Percentiles rank a stretch among this genome's conserved stretches.
These are phyloP conservation scores for Limnephilus auricula DNA, from an alignment of 2,888 invertebrate species.

Conservation along the genomic window DNA sequence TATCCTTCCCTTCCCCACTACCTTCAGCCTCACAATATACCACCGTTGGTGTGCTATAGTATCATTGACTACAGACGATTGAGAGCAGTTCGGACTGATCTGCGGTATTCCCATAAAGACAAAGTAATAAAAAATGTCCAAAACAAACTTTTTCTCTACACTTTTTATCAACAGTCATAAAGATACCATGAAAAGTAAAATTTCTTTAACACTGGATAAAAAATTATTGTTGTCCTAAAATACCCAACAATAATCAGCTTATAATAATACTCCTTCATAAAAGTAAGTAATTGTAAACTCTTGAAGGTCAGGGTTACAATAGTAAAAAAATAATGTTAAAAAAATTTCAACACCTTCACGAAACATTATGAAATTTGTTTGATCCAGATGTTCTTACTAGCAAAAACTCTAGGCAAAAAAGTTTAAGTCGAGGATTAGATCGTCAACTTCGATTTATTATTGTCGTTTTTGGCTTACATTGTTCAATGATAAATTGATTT, in stretches of 20 bases:
- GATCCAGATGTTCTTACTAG: not conserved
- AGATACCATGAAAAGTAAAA: not conserved
- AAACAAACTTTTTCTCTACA: too few species aligned
- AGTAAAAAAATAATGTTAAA: not conserved
- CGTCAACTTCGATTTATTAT: not conserved
- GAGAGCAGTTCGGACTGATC: too few species aligned
- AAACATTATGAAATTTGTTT: not conserved
- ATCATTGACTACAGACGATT: too few species aligned
- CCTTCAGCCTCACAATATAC: too few species aligned
- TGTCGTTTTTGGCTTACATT: not conserved
- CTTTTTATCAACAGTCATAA: not conserved
- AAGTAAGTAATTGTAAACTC: not conserved
- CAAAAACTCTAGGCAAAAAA: not conserved
- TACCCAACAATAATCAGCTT: not conserved
- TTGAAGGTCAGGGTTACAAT: not conserved
- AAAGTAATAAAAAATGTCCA: too few species aligned
- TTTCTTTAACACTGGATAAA: not conserved
- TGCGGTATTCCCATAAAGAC: too few species aligned
- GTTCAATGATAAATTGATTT: not conserved
- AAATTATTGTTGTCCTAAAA: not conserved
- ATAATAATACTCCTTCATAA: not conserved
- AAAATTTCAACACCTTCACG: not conserved
- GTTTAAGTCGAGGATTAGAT: not conserved
- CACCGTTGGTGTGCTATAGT: too few species aligned
- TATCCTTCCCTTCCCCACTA: too few species aligned